phyloP scores from a whole-genome alignment of 2,888 invertebrate species.

The Parnassius glacialis region DNA sequence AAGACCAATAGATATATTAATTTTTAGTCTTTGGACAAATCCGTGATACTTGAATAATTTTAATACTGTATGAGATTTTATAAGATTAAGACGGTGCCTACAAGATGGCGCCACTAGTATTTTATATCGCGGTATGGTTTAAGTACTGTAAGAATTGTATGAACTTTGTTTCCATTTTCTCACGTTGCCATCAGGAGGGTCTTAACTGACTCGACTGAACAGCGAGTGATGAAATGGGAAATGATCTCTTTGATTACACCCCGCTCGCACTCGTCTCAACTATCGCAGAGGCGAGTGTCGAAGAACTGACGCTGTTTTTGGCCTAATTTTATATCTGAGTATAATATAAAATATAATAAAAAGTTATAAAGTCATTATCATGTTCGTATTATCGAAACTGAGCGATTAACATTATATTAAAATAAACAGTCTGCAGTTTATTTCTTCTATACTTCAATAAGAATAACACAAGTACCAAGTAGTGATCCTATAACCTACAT shows the following conservation, averaged over 20 bases:
- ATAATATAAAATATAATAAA: too few species aligned
- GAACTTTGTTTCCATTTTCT: accelerated
- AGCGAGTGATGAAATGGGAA: constrained; percentile 70
- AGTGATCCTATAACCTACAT: too few species aligned
- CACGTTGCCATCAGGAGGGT: constrained; percentile 64
- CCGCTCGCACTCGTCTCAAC: constrained; percentile 59
- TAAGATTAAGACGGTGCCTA: background rate
- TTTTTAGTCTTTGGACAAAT: too few species aligned
- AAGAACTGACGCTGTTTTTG: constrained; percentile 64
- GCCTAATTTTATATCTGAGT: constrained; percentile 35
- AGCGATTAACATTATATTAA: too few species aligned
- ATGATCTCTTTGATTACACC: constrained; percentile 57
- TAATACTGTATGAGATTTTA: too few species aligned
- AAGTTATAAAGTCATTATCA: too few species aligned
- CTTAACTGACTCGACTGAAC: constrained; percentile 81
- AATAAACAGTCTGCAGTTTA: background rate
- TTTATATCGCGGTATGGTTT: constrained; percentile 44
- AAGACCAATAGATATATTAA: too few species aligned
- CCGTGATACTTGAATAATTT: background rate
- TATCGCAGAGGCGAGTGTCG: constrained; percentile 60
- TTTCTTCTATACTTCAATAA: background rate
- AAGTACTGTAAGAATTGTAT: constrained; percentile 27
- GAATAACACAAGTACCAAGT: too few species aligned
- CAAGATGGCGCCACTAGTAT: constrained; percentile 44
- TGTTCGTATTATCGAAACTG: too few species aligned